These are phyloP conservation scores for Calyptommatus sinebrachiatus DNA, from an alignment of 2,113 vertebrate species.

Conservation along the genomic window DNA sequence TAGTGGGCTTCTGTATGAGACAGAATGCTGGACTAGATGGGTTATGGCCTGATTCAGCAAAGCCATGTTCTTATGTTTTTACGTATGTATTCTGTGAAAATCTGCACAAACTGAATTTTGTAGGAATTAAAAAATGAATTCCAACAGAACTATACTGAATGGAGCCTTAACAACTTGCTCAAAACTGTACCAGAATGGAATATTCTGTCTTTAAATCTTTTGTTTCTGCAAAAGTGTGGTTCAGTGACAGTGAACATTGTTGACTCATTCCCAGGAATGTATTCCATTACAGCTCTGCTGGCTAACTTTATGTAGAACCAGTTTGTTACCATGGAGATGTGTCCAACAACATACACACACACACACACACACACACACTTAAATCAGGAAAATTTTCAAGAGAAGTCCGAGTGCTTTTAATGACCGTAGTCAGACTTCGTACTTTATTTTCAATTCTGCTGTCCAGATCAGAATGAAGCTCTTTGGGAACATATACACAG, in stretches of 20 bases:
- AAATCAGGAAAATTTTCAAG: constrained; percentile 63
- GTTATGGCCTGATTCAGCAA: too few species aligned
- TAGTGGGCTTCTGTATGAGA: too few species aligned
- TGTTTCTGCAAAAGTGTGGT: constrained; percentile 69
- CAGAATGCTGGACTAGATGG: too few species aligned
- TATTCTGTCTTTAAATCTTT: constrained; percentile 52
- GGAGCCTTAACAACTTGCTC: not conserved
- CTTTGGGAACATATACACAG: not conserved
- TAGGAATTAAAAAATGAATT: too few species aligned
- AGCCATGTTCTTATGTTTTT: too few species aligned
- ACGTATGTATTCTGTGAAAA: too few species aligned
- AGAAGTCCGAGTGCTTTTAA: constrained; percentile 46
- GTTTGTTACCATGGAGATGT: constrained; percentile 63
- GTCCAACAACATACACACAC: constrained; percentile 55
- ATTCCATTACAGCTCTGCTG: constrained; percentile 79
- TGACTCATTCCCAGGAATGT: constrained; percentile 79
- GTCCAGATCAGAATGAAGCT: constrained; percentile 11
- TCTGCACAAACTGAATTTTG: too few species aligned
- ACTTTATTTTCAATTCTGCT: not conserved
- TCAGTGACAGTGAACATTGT: constrained; percentile 65
- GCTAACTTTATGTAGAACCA: constrained; percentile 69
- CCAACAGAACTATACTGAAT: not conserved
- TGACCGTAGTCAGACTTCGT: constrained; percentile 22
- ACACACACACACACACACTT: constrained; percentile 60
- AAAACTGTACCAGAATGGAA: not conserved